These are phyloP conservation scores for Sciurus carolinensis DNA, from an alignment of 2,797 vertebrate genomes.

Conservation along the genomic window DNA sequence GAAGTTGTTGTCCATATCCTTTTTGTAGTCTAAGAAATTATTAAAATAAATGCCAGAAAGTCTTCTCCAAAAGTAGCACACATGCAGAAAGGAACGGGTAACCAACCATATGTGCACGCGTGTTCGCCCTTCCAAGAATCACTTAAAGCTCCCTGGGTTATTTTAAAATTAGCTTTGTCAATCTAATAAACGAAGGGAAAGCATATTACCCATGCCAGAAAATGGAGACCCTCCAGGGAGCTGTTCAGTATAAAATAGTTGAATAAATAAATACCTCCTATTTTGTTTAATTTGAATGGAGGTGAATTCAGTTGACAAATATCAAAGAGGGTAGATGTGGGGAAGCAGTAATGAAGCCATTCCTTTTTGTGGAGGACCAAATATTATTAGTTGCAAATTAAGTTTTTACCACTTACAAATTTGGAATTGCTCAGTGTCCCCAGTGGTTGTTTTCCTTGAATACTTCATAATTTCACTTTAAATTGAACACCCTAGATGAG, in stretches of 20 bases:
- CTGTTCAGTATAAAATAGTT: constrained; percentile 74
- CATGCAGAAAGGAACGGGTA: not conserved
- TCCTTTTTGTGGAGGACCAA: constrained; percentile 38
- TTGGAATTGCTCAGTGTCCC: constrained; percentile 2
- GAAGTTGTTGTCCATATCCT: constrained; percentile 26
- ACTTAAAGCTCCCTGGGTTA: constrained; percentile 77
- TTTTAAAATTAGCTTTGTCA: constrained; percentile 82
- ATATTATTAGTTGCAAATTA: constrained; percentile 8
- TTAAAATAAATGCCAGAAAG: constrained; percentile 9
- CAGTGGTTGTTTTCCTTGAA: not conserved
- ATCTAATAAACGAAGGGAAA: constrained; percentile 80
- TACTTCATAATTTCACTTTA: not conserved
- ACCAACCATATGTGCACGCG: not conserved
- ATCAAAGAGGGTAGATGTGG: not conserved
- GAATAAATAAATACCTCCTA: constrained; percentile 78
- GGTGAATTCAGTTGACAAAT: constrained; percentile 70
- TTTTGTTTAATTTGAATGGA: constrained; percentile 76
- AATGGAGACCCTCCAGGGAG: constrained; percentile 77
- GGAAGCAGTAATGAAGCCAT: not conserved
- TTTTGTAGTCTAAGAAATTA: constrained; percentile 46
- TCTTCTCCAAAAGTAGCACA: not conserved
- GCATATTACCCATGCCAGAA: constrained; percentile 73
- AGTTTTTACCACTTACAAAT: not conserved
- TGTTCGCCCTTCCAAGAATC: constrained; percentile 61
- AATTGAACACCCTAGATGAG: not conserved